A percentile compares a stretch with the other conserved stretches of the same genome.
Evolutionary conservation across 2,888 invertebrate species (phyloP).

Genomic region (Hirtodrosophila alboralis): DNA sequence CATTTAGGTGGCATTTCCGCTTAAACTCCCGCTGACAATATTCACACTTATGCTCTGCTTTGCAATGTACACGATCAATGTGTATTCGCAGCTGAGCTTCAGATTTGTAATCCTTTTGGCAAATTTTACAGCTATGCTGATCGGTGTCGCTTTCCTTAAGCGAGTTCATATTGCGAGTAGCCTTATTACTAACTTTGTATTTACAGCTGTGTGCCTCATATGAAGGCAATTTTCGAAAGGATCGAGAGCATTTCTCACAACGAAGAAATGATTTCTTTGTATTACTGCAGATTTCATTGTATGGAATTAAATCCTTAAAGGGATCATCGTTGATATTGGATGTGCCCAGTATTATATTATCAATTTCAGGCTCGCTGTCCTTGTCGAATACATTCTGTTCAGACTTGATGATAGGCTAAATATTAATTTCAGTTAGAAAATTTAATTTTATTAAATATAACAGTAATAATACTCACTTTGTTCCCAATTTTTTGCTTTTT

Average conservation of each 20-base stretch:
- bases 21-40: constrained; percentile 47
- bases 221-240: constrained; percentile 21
- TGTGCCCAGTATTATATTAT: not conserved
- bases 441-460: too few species aligned
- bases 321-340: constrained; percentile 1
- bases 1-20: constrained; percentile 42
- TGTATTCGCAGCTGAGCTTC: constrained; percentile 24
- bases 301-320: not conserved
- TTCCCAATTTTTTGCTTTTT: too few species aligned
- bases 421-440: too few species aligned
- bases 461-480: too few species aligned
- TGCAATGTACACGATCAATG: constrained; percentile 23
- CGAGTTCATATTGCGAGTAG: not conserved
- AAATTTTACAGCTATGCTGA: constrained; percentile 19
- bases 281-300: not conserved
- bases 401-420: too few species aligned
- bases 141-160: too few species aligned
- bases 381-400: not conserved
- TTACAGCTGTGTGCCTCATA: constrained; percentile 22
- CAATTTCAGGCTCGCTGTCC: constrained; percentile 13
- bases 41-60: constrained; percentile 28
- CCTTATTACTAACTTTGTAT: not conserved
- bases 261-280: not conserved
- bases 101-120: constrained; percentile 24
- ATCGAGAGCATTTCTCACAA: constrained; percentile 21